Conservation (phyloP, 1,140 invertebrate genomes). For the Drosophila pandora region DNA sequence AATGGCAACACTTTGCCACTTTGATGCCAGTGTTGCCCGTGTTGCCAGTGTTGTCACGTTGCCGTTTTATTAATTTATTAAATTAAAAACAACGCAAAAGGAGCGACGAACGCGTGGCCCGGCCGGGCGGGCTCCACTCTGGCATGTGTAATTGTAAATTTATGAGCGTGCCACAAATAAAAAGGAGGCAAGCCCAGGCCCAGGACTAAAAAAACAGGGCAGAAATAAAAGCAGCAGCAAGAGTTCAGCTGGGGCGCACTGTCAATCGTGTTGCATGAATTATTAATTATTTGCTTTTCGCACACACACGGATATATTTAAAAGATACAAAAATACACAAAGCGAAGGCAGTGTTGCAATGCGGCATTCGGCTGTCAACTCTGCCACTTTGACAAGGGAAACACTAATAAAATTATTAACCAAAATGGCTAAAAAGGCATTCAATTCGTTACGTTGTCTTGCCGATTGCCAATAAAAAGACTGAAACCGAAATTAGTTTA, state of each 20-base stretch:
- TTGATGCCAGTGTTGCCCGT: constrained; percentile 72
- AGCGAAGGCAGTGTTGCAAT: constrained; percentile 65
- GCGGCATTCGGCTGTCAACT: constrained; percentile 56
- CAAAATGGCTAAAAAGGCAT: constrained; percentile 18
- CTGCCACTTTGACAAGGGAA: constrained; percentile 50
- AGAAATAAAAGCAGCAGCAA: constrained; percentile 27
- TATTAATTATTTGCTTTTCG: constrained; percentile 79
- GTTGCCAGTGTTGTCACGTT: constrained; percentile 76
- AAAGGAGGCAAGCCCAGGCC: constrained; percentile 32
- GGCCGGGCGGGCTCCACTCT: constrained; percentile 20
- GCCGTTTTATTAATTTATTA: constrained; percentile 82
- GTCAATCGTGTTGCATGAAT: constrained; percentile 78
- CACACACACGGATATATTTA: constrained; percentile 22
- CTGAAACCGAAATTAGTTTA: constrained; percentile 75
- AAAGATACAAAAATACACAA: constrained; percentile 16
- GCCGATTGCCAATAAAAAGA: constrained; percentile 70
- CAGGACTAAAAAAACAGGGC: constrained; percentile 3
- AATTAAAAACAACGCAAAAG: constrained; percentile 69
- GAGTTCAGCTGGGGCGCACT: constrained; percentile 72
- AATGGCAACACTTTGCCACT: constrained; percentile 82
- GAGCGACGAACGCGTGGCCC: constrained; percentile 8
- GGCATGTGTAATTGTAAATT: constrained; percentile 78
- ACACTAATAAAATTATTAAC: constrained; percentile 69
- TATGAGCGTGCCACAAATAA: constrained; percentile 63
- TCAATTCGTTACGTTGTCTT: constrained; percentile 37